phyloP scores from a whole-genome alignment of 2,113 vertebrate genomes.

The Triplophysa tibetana region DNA sequence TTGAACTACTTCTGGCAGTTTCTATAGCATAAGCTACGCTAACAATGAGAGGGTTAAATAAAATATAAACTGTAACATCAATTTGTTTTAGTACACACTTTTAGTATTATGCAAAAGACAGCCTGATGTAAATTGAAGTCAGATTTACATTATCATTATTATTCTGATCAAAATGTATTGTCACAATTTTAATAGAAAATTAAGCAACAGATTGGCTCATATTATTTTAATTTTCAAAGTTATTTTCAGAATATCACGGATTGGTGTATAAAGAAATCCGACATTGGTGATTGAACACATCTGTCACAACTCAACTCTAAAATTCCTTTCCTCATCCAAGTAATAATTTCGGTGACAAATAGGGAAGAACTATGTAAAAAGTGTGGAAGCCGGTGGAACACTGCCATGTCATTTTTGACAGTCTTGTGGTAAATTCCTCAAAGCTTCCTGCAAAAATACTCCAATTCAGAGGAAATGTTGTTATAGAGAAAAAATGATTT shows the following conservation, averaged over 20 bases:
- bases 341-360: not conserved
- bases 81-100: not conserved
- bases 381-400: not conserved
- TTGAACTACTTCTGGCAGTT: not conserved
- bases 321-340: not conserved
- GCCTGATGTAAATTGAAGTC: not conserved
- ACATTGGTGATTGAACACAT: not conserved
- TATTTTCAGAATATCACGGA: not conserved
- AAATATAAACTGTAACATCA: not conserved
- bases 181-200: not conserved
- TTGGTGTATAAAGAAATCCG: not conserved
- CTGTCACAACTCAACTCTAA: not conserved
- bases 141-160: not conserved
- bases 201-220: too few species aligned
- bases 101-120: not conserved
- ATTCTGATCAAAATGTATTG: not conserved
- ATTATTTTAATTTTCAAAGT: too few species aligned
- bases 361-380: not conserved
- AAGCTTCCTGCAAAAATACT: conserved; percentile 2
- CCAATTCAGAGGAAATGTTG: conserved; percentile 16
- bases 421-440: conserved; percentile 27
- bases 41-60: not conserved
- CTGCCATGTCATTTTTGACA: not conserved
- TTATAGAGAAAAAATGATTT: not conserved
- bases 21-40: not conserved